These are phyloP conservation scores for Morpho helenor DNA, from an alignment of 2,888 invertebrate species.

Conservation along the genomic window DNA sequence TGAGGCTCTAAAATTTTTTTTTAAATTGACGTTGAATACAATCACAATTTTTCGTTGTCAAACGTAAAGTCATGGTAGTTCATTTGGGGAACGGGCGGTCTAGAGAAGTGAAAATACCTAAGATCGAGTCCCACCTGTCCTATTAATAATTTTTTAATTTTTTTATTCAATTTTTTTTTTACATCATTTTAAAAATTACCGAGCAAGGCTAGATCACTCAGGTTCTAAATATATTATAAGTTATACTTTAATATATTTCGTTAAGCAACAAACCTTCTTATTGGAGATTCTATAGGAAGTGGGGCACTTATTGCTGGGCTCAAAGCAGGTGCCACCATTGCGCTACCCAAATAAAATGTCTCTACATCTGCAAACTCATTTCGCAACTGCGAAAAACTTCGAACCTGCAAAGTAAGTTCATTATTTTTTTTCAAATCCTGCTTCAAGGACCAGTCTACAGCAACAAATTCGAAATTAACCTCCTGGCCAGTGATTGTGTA, in stretches of 20 bases:
- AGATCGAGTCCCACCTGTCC: too few species aligned
- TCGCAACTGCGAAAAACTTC: constrained; percentile 95
- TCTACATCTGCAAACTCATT: constrained; percentile 96
- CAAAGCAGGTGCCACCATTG: constrained; percentile 59
- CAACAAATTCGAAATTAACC: constrained; percentile 63
- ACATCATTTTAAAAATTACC: too few species aligned
- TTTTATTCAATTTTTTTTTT: too few species aligned
- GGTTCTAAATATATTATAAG: neutral
- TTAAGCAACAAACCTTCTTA: constrained; percentile 49
- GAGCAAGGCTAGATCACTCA: too few species aligned
- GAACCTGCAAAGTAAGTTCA: constrained; percentile 77
- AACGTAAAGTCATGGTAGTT: too few species aligned
- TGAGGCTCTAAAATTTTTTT: too few species aligned
- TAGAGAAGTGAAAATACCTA: too few species aligned
- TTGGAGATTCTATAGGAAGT: constrained; percentile 66
- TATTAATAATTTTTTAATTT: too few species aligned
- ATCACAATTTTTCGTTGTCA: too few species aligned
- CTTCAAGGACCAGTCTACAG: neutral
- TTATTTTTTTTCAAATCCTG: neutral
- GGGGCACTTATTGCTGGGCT: constrained; percentile 66
- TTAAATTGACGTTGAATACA: too few species aligned
- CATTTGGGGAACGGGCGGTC: too few species aligned
- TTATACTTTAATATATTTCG: neutral
- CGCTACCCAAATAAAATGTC: constrained; percentile 89
- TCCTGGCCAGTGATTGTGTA: constrained; percentile 95